Percentiles rank a stretch among this genome's conserved stretches.
Conservation (phyloP, 2,113 vertebrate species). For the Urocitellus parryii region DNA sequence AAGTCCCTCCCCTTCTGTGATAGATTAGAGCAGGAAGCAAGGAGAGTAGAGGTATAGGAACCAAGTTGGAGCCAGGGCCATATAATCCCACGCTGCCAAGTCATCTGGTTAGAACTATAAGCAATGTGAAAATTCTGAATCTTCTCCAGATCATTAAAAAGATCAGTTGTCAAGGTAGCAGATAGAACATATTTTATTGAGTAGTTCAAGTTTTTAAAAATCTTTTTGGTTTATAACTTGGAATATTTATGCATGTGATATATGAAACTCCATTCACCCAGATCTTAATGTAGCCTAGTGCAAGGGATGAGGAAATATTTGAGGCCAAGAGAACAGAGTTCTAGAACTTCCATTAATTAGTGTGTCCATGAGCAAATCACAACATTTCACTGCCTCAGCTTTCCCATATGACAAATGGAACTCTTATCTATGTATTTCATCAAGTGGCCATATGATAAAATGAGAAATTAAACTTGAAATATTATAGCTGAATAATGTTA, state of each 20-base stretch:
- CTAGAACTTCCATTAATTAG: not conserved
- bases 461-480: slow-evolving; percentile 9
- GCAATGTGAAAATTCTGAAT: not conserved
- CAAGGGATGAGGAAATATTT: not conserved
- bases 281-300: not conserved
- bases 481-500: not conserved
- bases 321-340: not conserved
- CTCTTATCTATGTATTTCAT: not conserved
- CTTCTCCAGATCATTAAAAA: not conserved
- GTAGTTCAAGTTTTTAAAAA: not conserved
- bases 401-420: not conserved
- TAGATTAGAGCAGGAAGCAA: not conserved
- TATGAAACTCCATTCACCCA: not conserved
- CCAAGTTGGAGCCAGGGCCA: not conserved
- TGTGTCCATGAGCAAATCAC: not conserved
- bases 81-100: not conserved
- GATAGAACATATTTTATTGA: not conserved
- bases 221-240: slow-evolving; percentile 7
- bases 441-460: not conserved
- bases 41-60: not conserved
- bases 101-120: not conserved
- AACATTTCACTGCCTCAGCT: not conserved
- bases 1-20: not conserved
- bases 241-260: not conserved
- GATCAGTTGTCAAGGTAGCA: not conserved